Conservation (phyloP, 2,113 vertebrate genomes). For the Myxocyprinus asiaticus region DNA sequence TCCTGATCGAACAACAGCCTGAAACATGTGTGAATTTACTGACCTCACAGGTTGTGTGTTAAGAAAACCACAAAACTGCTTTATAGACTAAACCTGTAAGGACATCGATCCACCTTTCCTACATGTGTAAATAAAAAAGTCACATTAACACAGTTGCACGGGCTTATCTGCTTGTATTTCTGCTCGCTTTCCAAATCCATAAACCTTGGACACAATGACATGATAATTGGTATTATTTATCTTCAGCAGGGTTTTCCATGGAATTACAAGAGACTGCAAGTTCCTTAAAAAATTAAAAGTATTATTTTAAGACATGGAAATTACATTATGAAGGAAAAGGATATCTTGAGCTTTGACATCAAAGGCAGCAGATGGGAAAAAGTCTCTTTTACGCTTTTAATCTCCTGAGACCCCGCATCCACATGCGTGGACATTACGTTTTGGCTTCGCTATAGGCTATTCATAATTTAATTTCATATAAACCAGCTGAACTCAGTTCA, state of each 20-base stretch:
- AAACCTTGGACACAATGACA: background rate
- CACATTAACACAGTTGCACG: background rate
- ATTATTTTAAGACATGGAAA: background rate
- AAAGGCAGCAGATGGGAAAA: too few relatives aligned
- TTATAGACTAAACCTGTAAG: slow-evolving; percentile 10
- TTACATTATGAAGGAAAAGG: too few relatives aligned
- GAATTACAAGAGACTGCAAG: background rate
- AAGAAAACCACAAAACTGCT: background rate
- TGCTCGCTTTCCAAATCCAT: too few relatives aligned
- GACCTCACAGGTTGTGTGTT: background rate
- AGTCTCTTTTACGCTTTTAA: too few relatives aligned
- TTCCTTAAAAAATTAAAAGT: background rate
- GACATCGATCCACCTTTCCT: slow-evolving; percentile 17
- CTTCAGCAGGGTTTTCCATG: background rate
- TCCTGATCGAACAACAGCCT: too few relatives aligned
- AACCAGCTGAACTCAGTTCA: too few relatives aligned
- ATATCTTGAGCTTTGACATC: too few relatives aligned
- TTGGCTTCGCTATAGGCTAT: too few relatives aligned
- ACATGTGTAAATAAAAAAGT: background rate
- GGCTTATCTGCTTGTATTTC: slow-evolving; percentile 2
- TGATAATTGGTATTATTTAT: background rate
- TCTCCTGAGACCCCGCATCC: too few relatives aligned
- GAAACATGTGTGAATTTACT: background rate
- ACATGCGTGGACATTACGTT: too few relatives aligned
- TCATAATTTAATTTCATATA: too few relatives aligned